Evolutionary conservation across 2,113 vertebrate species (phyloP), one percentile per base, ranked within the genome.

Genomic region (Ictidomys tridecemlineatus): DNA sequence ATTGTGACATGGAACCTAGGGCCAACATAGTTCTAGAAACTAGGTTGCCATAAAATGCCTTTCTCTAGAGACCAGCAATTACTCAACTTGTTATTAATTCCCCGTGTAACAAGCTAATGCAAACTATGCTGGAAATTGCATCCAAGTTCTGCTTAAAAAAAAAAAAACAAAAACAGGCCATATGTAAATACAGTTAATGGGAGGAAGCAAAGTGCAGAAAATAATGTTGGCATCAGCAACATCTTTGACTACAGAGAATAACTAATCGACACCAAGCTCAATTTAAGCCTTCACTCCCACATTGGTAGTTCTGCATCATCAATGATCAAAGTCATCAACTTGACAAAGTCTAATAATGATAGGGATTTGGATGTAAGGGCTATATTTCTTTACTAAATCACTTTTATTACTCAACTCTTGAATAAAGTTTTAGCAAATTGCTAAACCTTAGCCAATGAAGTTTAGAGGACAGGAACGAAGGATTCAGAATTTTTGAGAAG

Each of bases 41-140:
- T 79, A 32, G 78, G 86, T 69, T 87, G 58, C 37, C 56, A 93
- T 61, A 42, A 93, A 97, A 91, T 65, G 39, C 34, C 42, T 94
- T 70, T 88, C 74, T 94, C 91, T 65, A 58, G 61, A 53, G 51
- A 96, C 77, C 53, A n/a, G 90, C 48, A 45, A 48, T 96, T 79
- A 96, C 37, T 92, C 86, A 70, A 89, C 30, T 92, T 95, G 80
- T 80, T 56, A 80, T 87, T 96, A 96, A 96, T 96, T 91, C 37
- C 37, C 84, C 84, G 0, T n/a, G n/a, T 89, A 92, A 94, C 70
- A 80, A 93, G 77, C 78, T 56, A 88, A 92, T 53, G 89, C 32
- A 83, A 82, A 89, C 89, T 93, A 56, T 91, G n/a, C 89, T 91
- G 39, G 12, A 95, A 89, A 90, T 70, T 84, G 10, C 48, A 85